These are phyloP conservation scores for Mugil cephalus DNA, from an alignment of 2,113 vertebrate genomes.

Conservation along the genomic window DNA sequence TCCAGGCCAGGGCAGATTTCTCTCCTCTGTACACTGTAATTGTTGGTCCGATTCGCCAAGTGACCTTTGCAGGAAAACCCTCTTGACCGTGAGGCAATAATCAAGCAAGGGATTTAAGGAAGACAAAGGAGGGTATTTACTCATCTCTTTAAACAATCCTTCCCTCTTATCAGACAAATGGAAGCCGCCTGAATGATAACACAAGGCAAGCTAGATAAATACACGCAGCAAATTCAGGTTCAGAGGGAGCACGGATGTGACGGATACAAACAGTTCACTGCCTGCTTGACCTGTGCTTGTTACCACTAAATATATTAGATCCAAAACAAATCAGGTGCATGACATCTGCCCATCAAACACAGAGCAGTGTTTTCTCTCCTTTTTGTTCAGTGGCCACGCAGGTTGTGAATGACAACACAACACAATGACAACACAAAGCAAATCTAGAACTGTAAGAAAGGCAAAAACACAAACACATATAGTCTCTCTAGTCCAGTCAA, in stretches of 20 bases:
- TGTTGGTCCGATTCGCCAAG: slow-evolving; percentile 30
- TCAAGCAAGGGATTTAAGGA: slow-evolving; percentile 48
- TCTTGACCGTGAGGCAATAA: slow-evolving; percentile 31
- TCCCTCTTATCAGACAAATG: slow-evolving; percentile 48
- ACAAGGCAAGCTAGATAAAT: slow-evolving; percentile 52
- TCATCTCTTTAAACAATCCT: slow-evolving; percentile 43
- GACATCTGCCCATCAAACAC: slow-evolving; percentile 16
- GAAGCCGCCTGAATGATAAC: slow-evolving; percentile 41
- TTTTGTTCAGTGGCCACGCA: background rate
- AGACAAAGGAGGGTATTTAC: slow-evolving; percentile 34
- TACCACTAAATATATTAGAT: slow-evolving; percentile 32
- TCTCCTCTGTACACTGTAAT: slow-evolving; percentile 14
- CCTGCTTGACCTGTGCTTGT: slow-evolving; percentile 15
- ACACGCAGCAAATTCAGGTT: slow-evolving; percentile 49
- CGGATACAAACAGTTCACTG: slow-evolving; percentile 21
- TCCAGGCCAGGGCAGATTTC: slow-evolving; percentile 6
- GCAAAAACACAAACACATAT: too few relatives aligned
- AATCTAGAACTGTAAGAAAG: background rate
- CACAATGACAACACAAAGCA: background rate
- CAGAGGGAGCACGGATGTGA: slow-evolving; percentile 21
- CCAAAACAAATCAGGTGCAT: background rate
- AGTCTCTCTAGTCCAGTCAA: too few relatives aligned
- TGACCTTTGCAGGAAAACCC: slow-evolving; percentile 50
- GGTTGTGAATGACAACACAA: background rate
- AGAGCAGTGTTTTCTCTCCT: background rate